Base-by-base conservation (phyloP, 2,113 vertebrate genomes). In the Ammodytes dubius region DNA sequence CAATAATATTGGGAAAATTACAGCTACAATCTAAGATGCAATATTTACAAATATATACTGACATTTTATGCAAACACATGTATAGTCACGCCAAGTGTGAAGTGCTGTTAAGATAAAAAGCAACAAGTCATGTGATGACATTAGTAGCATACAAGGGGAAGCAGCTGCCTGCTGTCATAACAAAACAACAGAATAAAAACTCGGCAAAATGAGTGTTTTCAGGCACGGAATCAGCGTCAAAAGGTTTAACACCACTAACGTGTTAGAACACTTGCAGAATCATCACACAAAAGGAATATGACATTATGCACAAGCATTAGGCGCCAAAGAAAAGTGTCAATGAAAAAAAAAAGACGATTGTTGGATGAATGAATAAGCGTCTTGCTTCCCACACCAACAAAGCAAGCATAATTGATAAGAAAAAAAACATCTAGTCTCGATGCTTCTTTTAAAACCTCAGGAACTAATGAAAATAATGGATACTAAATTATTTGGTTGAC, bases 141-240 rank as follows among this genome's bases (percentile, higher is more conserved):
- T 68, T 58, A 68, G 54, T 42, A 69, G 63, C 10, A 54, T 37
- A 57, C 9, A 8, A 70, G 27, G 15, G 56, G 56, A 68, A 74
- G 53, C 64, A 70, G 65, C 71, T 87, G 64, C 46, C 59, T 65
- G 11, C 17, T 13, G n/a, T 83, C 86, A 82, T 75, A 84, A 84
- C 73, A 81, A 70, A 60, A 66, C 47, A 61, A 58, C 61, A 50
- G 37, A 70, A 52, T 56, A 15, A 27, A 74, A 78, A 81, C 52
- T 70, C 53, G 59, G 64, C 56, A 65, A 37, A 64, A 39, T 15
- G 42, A 75, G 37, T 49, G 61, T 73, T 79, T 53, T 17, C 13
- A 73, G 57, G 60, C 58, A 50, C 1, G 37, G 67, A 80, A 72
- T 57, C 13, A 46, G 75, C 13, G 37, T 74, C 68, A 72, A 67